Percentiles rank a stretch among this genome's conserved stretches.
phyloP scores from a whole-genome alignment of 1,140 invertebrate genomes.

The Battus philenor region DNA sequence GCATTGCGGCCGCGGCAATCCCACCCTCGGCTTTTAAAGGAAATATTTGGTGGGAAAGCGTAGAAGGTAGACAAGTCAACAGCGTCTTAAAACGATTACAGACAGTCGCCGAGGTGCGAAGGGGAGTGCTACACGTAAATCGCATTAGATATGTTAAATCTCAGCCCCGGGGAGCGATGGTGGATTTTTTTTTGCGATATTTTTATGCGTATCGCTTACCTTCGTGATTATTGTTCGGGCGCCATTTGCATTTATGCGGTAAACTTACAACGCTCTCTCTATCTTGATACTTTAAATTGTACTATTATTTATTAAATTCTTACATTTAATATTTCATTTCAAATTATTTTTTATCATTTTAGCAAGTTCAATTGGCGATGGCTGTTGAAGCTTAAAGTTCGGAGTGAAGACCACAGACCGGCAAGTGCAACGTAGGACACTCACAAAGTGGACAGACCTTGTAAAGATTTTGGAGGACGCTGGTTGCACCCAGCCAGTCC shows the following conservation, averaged over 20 bases:
- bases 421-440: no score
- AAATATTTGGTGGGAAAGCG: conserved; percentile 23
- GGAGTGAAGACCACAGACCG: no score
- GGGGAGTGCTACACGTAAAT: conserved; percentile 61
- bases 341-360: no score
- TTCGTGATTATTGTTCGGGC: conserved; percentile 63
- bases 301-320: no score
- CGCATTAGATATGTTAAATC: conserved; percentile 74
- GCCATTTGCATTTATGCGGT: conserved; percentile 56
- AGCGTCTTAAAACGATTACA: conserved; percentile 67
- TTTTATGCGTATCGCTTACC: conserved; percentile 72
- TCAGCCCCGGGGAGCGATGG: conserved; percentile 32
- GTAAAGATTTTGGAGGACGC: no score
- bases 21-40: conserved; percentile 25
- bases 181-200: conserved; percentile 49
- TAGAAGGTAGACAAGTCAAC: conserved; percentile 39
- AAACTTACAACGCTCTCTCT: conserved; percentile 10
- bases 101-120: conserved; percentile 47
- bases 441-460: no score
- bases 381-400: no score
- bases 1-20: conserved; percentile 23
- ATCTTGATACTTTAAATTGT: conserved; percentile 28
- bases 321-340: no score
- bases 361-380: no score
- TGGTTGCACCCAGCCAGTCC: no score